These are phyloP conservation scores for Aurelia sp. DNA, from an alignment of 30 jellyfish, hydroid and myxozoan genomes.

Conservation along the genomic window DNA sequence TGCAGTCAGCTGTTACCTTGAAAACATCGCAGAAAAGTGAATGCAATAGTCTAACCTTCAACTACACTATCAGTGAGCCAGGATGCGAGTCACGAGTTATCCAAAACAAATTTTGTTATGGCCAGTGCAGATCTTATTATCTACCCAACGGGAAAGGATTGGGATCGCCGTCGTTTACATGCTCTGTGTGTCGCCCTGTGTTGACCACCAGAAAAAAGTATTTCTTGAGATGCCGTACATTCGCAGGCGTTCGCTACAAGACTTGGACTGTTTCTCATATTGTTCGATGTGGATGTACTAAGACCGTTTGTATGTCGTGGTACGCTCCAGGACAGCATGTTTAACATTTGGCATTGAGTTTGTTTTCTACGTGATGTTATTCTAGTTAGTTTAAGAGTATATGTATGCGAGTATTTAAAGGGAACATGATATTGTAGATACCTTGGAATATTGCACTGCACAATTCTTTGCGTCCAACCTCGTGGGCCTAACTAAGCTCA, in stretches of 20 bases:
- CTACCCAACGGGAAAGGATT: constrained; percentile 24
- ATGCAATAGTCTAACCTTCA: constrained; percentile 45
- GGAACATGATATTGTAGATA: too few species aligned
- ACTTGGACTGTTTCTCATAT: constrained; percentile 9
- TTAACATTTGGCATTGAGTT: too few species aligned
- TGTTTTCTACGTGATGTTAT: too few species aligned
- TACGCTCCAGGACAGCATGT: not conserved
- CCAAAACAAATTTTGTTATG: constrained; percentile 56
- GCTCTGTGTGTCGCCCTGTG: constrained; percentile 52
- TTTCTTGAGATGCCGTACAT: constrained; percentile 32
- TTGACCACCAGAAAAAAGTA: not conserved
- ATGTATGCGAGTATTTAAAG: too few species aligned
- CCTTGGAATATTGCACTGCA: too few species aligned
- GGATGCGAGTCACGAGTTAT: constrained; percentile 52
- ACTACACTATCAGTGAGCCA: constrained; percentile 18
- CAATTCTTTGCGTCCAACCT: too few species aligned
- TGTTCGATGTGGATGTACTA: constrained; percentile 6
- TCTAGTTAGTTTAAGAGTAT: too few species aligned
- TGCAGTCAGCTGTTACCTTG: not conserved
- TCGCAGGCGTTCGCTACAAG: constrained; percentile 4
- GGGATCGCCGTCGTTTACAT: constrained; percentile 16
- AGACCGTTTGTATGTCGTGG: constrained; percentile 31
- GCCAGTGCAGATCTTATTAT: constrained; percentile 51
- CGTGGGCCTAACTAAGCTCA: too few species aligned
- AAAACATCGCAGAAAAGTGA: not conserved